Conservation (phyloP, 2,888 invertebrate genomes). For the Morpho achilles region DNA sequence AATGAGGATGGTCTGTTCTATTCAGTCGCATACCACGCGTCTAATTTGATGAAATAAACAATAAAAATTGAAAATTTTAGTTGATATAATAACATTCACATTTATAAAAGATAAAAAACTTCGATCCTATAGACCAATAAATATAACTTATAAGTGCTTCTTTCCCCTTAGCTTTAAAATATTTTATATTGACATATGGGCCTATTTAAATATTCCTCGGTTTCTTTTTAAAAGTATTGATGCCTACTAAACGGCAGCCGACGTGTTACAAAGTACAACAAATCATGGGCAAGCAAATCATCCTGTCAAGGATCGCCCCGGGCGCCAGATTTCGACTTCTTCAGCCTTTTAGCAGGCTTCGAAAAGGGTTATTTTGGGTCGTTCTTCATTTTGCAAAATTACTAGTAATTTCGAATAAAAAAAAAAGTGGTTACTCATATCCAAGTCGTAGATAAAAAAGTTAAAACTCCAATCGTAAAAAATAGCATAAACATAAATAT, state of each 20-base stretch:
- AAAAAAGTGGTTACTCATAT: background rate
- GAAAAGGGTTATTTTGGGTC: conserved; percentile 32
- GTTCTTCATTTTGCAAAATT: conserved; percentile 25
- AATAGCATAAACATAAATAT: too few species aligned
- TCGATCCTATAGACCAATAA: too few species aligned
- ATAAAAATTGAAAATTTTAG: too few species aligned
- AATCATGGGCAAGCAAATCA: conserved; percentile 35
- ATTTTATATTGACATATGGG: too few species aligned
- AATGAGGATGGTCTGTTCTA: too few species aligned
- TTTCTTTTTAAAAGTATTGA: conserved; percentile 11
- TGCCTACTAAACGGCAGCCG: conserved; percentile 18
- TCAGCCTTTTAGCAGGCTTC: conserved; percentile 26
- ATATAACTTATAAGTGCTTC: too few species aligned
- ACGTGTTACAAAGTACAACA: conserved; percentile 31
- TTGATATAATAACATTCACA: too few species aligned
- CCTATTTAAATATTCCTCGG: too few species aligned
- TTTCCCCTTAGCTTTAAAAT: too few species aligned
- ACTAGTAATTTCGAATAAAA: conserved; percentile 25
- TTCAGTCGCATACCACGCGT: too few species aligned
- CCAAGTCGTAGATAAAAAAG: conserved; percentile 1
- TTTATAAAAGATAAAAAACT: too few species aligned
- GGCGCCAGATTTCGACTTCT: conserved; percentile 24
- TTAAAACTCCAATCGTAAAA: background rate
- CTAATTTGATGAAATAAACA: too few species aligned
- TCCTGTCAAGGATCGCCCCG: conserved; percentile 31